Percentiles rank a stretch among this genome's conserved stretches.
Evolutionary conservation across 2,113 vertebrate genomes (phyloP).

Genomic region (Ictalurus furcatus): DNA sequence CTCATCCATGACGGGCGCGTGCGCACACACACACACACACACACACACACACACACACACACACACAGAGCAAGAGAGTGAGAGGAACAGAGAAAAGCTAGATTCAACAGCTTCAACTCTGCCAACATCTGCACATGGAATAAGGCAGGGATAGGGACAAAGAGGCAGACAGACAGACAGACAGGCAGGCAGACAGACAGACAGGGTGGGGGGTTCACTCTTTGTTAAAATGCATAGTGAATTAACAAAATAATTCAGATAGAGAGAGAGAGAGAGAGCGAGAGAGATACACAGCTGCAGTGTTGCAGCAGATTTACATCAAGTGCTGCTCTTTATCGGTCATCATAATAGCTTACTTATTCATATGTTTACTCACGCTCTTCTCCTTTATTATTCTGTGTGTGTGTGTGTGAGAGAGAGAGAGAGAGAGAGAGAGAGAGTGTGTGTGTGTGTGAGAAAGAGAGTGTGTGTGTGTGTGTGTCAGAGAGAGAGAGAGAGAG

Average conservation of each 20-base stretch:
- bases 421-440: no score
- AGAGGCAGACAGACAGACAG: background rate
- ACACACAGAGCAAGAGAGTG: background rate
- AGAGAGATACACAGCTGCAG: background rate
- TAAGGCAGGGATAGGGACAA: background rate
- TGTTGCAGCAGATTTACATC: background rate
- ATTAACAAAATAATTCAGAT: background rate
- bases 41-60: conserved; percentile 38
- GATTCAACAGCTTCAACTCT: background rate
- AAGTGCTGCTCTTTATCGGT: background rate
- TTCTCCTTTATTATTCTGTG: background rate
- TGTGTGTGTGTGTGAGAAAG: no score
- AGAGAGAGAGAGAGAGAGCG: no score
- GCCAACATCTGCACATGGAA: background rate
- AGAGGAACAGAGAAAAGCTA: no score
- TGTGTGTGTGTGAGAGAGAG: background rate
- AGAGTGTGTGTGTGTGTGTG: no score
- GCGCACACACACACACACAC: conserved; percentile 16
- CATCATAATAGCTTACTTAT: background rate
- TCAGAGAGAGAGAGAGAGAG: no score
- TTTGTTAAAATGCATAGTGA: background rate
- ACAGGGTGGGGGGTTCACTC: background rate
- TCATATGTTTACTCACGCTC: background rate
- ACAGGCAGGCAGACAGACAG: background rate
- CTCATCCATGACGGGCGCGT: background rate